These are phyloP conservation scores for Heliconius congener DNA, from an alignment of 1,140 invertebrate species.

Conservation along the genomic window DNA sequence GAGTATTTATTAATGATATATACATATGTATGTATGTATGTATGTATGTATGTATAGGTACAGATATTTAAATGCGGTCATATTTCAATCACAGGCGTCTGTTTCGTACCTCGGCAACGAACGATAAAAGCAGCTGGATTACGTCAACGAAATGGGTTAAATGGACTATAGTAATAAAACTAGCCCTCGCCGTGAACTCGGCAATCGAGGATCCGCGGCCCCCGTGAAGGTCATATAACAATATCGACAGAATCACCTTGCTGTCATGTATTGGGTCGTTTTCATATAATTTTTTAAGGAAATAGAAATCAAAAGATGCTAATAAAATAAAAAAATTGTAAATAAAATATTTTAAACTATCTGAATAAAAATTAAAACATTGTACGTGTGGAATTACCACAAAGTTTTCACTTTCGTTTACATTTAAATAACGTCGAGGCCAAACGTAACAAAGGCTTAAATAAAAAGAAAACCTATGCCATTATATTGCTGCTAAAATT, in stretches of 20 bases:
- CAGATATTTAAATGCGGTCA: slow-evolving; percentile 20
- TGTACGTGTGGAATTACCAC: slow-evolving; percentile 29
- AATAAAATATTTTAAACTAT: not conserved
- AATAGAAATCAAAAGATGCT: too few relatives aligned
- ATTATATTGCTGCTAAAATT: not conserved
- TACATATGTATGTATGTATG: not conserved
- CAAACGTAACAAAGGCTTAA: slow-evolving; percentile 17
- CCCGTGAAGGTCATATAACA: slow-evolving; percentile 54
- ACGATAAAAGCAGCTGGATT: slow-evolving; percentile 57
- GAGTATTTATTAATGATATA: not conserved
- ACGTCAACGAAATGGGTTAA: slow-evolving; percentile 72
- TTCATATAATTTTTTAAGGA: not conserved
- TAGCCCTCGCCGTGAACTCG: slow-evolving; percentile 73
- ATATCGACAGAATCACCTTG: slow-evolving; percentile 41
- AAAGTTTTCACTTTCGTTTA: slow-evolving; percentile 50
- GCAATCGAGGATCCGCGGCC: slow-evolving; percentile 49
- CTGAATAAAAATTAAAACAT: not conserved
- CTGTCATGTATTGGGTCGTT: slow-evolving; percentile 36
- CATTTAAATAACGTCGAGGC: slow-evolving; percentile 30
- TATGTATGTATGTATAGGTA: not conserved
- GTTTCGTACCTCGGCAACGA: slow-evolving; percentile 29
- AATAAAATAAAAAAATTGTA: too few relatives aligned
- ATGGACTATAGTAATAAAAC: slow-evolving; percentile 70
- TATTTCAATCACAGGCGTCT: slow-evolving; percentile 28
- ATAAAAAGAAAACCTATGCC: slow-evolving; percentile 19